These are phyloP conservation scores for Gymnocheta viridis DNA, from an alignment of 2,888 invertebrate species.

Conservation along the genomic window DNA sequence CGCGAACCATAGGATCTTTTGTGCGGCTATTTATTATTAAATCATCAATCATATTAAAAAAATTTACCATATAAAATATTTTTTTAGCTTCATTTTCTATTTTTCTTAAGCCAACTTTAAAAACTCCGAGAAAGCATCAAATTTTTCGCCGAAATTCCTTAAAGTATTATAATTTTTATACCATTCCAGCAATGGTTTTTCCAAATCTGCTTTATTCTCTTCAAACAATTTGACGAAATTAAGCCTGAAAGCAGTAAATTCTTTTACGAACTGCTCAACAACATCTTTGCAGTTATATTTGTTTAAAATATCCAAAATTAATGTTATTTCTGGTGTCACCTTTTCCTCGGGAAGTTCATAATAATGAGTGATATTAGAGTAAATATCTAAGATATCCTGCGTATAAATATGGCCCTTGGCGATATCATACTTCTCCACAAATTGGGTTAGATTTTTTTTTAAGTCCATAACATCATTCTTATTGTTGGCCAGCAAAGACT, in stretches of 20 bases:
- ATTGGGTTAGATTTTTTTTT: conserved; percentile 44
- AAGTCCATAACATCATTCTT: conserved; percentile 18
- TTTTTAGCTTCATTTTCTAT: no score
- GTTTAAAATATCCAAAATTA: conserved; percentile 34
- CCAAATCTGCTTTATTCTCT: conserved; percentile 32
- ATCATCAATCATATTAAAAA: no score
- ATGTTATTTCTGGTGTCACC: not conserved
- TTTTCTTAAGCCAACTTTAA: not conserved
- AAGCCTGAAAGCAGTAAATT: conserved; percentile 33
- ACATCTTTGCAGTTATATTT: conserved; percentile 47
- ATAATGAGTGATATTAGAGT: conserved; percentile 47
- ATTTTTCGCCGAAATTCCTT: conserved; percentile 49
- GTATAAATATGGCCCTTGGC: conserved; percentile 12
- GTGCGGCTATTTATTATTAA: no score
- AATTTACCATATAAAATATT: no score
- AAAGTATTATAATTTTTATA: conserved; percentile 44
- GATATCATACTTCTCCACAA: conserved; percentile 30
- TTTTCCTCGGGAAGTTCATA: conserved; percentile 29
- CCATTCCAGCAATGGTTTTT: conserved; percentile 63
- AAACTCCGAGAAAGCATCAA: conserved; percentile 25
- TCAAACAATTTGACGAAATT: conserved; percentile 39
- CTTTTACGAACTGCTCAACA: conserved; percentile 19
- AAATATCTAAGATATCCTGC: conserved; percentile 48
- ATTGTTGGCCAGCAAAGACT: not conserved
- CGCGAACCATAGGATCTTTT: no score